A percentile compares a stretch with the other conserved stretches of the same genome.
Evolutionary conservation across 2,797 vertebrate genomes (phyloP).

Genomic region (Poeciliopsis presidionis): DNA sequence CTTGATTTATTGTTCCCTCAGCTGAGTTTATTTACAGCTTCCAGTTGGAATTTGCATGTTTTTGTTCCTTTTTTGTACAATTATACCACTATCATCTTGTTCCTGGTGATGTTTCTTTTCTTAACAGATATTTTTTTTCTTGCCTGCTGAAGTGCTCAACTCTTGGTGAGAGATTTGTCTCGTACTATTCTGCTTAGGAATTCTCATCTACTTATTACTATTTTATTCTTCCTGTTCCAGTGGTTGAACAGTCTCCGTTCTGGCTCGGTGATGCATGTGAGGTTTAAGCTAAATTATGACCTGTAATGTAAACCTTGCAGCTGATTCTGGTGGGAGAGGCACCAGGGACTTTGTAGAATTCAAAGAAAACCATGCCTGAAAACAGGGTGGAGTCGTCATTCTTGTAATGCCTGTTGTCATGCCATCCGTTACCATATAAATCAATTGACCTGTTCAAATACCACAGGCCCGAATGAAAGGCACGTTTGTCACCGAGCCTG

Average conservation of each 20-base stretch:
- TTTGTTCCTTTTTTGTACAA: neutral
- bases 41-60: neutral
- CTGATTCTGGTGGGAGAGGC: conserved; percentile 33
- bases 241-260: neutral
- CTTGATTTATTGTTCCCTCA: neutral
- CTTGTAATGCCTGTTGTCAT: conserved; percentile 55
- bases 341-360: conserved; percentile 6
- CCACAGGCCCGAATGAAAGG: conserved; percentile 40
- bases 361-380: conserved; percentile 19
- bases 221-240: neutral
- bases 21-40: neutral
- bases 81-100: neutral
- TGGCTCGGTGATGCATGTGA: neutral
- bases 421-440: conserved; percentile 8
- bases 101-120: neutral
- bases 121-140: neutral
- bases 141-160: neutral
- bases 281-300: neutral
- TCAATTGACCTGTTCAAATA: conserved; percentile 34
- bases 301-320: neutral
- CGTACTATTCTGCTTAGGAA: neutral
- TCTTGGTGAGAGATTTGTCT: neutral
- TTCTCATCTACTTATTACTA: neutral
- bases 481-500: neutral
- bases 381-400: conserved; percentile 56